phyloP scores from a whole-genome alignment of 2,888 invertebrate genomes.

The Chaitophorus viminalis region DNA sequence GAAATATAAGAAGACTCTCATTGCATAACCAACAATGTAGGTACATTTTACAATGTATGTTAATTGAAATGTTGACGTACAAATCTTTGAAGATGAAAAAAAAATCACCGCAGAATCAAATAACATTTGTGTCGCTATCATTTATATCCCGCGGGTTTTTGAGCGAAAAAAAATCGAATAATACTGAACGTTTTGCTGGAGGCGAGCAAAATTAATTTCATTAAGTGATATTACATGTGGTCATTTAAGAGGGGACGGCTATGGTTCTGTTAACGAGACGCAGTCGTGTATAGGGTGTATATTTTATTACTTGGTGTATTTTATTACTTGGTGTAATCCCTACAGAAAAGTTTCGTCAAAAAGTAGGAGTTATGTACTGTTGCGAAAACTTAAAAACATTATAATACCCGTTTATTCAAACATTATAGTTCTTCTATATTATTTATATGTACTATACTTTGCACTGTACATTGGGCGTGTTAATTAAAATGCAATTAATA shows the following conservation, averaged over 20 bases:
- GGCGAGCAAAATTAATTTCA: constrained; percentile 54
- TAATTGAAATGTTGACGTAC: not conserved
- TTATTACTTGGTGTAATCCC: not conserved
- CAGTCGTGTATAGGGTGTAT: constrained; percentile 5
- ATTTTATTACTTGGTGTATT: constrained; percentile 31
- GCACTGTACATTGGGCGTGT: no score
- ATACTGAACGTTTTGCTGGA: constrained; percentile 3
- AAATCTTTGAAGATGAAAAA: not conserved
- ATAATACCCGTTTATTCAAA: not conserved
- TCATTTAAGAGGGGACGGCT: not conserved
- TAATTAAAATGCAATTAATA: not conserved
- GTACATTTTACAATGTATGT: no score
- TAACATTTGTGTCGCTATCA: not conserved
- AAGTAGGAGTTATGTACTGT: not conserved
- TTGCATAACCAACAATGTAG: no score
- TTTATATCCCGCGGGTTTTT: not conserved
- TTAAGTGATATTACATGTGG: constrained; percentile 41
- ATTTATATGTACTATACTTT: no score
- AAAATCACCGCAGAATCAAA: not conserved
- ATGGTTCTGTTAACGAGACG: not conserved
- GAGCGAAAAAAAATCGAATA: constrained; percentile 36
- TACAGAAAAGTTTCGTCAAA: constrained; percentile 1
- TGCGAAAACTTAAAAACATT: not conserved
- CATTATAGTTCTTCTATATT: not conserved
- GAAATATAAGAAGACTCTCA: not conserved